A percentile compares a stretch with the other conserved stretches of the same genome.
These are phyloP conservation scores for Labia minor DNA, from an alignment of 2,888 invertebrate genomes.

Conservation along the genomic window DNA sequence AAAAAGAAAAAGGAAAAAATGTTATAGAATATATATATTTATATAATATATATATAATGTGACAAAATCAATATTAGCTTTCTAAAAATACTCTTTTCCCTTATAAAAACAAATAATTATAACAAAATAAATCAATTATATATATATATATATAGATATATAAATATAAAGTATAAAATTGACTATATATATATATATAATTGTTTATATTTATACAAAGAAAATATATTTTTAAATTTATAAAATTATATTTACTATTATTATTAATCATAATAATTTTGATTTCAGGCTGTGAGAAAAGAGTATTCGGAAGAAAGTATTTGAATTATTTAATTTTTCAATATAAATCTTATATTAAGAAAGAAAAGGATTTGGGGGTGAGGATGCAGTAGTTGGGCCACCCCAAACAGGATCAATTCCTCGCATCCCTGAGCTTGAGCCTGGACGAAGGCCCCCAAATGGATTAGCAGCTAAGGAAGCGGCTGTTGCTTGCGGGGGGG, in stretches of 20 bases:
- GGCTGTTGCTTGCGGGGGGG: constrained; percentile 25
- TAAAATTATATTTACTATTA: too few relatives aligned
- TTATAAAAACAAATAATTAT: neutral
- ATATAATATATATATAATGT: neutral
- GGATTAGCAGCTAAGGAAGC: constrained; percentile 38
- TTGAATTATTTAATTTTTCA: neutral
- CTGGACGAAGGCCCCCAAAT: constrained; percentile 34
- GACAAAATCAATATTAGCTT: neutral
- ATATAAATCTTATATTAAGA: neutral
- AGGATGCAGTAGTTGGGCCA: neutral
- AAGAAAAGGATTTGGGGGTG: neutral
- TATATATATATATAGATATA: neutral
- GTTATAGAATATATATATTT: too few relatives aligned
- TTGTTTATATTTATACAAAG: too few relatives aligned
- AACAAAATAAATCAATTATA: neutral
- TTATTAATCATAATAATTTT: too few relatives aligned
- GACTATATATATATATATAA: too few relatives aligned
- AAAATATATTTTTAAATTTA: too few relatives aligned
- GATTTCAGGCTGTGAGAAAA: neutral
- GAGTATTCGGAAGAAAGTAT: neutral
- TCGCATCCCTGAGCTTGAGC: neutral
- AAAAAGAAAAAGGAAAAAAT: too few relatives aligned
- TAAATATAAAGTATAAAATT: too few relatives aligned
- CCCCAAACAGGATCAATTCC: neutral
- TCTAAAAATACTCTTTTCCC: neutral